These are phyloP conservation scores for Nasonia oneida DNA, from an alignment of 2,888 invertebrate genomes.

Conservation along the genomic window DNA sequence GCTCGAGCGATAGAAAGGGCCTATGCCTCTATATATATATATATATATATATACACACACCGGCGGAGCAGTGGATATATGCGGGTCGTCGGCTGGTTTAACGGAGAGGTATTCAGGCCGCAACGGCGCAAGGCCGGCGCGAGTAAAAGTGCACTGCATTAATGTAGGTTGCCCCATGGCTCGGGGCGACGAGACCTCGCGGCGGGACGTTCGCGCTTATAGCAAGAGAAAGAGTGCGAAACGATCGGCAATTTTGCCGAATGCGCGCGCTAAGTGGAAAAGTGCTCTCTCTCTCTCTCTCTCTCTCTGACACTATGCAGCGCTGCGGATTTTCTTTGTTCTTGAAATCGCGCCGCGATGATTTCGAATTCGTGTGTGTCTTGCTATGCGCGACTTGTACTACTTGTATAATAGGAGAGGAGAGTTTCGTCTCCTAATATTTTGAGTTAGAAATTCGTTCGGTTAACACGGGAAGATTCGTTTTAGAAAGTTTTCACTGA, in stretches of 20 bases:
- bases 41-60: not conserved
- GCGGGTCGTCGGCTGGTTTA: slow-evolving; percentile 8
- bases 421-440: not conserved
- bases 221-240: slow-evolving; percentile 18
- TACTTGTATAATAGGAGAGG: too few species aligned
- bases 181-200: slow-evolving; percentile 67
- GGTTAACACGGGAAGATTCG: too few species aligned
- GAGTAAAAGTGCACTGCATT: slow-evolving; percentile 74
- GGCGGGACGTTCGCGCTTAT: slow-evolving; percentile 45
- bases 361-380: not conserved
- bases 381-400: too few species aligned
- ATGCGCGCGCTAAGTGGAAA: slow-evolving; percentile 8
- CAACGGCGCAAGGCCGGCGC: slow-evolving; percentile 69
- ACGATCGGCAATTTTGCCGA: slow-evolving; percentile 47
- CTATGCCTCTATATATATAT: not conserved
- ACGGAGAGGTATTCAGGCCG: slow-evolving; percentile 72
- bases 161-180: slow-evolving; percentile 74
- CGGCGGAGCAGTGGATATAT: not conserved
- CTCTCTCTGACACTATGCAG: too few species aligned
- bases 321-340: too few species aligned
- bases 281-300: not conserved
- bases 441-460: not conserved
- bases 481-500: not conserved
- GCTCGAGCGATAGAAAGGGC: slow-evolving; percentile 22
- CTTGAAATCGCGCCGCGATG: not conserved